phyloP scores from a whole-genome alignment of 2,113 vertebrate species.

The Gambusia holbrooki region DNA sequence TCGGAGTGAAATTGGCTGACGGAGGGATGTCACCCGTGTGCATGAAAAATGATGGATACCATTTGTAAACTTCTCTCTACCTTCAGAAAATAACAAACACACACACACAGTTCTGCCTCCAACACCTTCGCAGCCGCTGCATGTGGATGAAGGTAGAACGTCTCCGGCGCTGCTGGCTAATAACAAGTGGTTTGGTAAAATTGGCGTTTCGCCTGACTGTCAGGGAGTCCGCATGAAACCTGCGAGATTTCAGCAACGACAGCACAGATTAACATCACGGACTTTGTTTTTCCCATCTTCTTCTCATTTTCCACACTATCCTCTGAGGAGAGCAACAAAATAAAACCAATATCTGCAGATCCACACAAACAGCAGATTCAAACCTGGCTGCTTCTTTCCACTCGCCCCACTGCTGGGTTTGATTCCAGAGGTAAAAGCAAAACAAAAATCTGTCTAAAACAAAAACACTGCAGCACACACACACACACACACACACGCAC shows the following conservation, averaged over 20 bases:
- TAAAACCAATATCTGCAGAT: conserved; percentile 66
- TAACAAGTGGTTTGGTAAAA: conserved; percentile 71
- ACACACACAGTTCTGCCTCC: background rate
- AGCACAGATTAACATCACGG: conserved; percentile 73
- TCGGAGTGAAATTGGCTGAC: conserved; percentile 81
- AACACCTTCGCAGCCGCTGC: conserved; percentile 27
- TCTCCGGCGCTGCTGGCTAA: conserved; percentile 61
- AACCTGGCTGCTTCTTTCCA: conserved; percentile 6
- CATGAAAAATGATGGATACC: conserved; percentile 85
- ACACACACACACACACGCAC: conserved; percentile 4
- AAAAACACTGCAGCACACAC: conserved; percentile 14
- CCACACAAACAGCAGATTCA: conserved; percentile 52
- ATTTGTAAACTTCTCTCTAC: conserved; percentile 77
- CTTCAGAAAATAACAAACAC: conserved; percentile 1
- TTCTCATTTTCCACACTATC: conserved; percentile 57
- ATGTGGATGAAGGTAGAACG: conserved; percentile 70
- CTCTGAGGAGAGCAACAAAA: conserved; percentile 58
- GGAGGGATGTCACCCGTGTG: conserved; percentile 78
- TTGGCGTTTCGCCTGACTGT: conserved; percentile 73
- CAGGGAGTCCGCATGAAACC: conserved; percentile 50
- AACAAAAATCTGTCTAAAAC: conserved; percentile 25
- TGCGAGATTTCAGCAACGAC: conserved; percentile 66
- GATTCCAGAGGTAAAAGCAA: conserved; percentile 40
- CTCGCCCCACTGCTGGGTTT: conserved; percentile 14
- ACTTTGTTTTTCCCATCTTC: conserved; percentile 70